Evolutionary conservation across 2,888 invertebrate genomes (phyloP), one percentile per base, ranked within the genome.

Genomic region (Orthosia incerta): DNA sequence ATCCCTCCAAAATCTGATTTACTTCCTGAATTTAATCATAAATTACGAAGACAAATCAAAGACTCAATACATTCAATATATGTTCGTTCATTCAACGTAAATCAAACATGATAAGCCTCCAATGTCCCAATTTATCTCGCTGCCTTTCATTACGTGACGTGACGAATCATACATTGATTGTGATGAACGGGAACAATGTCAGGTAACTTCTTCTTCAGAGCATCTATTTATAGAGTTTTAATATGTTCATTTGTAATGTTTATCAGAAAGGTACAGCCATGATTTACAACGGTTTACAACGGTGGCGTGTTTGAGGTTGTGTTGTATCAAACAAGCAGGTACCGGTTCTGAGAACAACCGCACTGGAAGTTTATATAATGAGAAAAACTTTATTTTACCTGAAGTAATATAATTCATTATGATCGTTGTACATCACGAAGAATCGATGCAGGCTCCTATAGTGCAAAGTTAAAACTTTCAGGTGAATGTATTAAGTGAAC

Each of bases 71-170:
- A 56, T 67, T 18, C 5, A 50, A 51, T 77, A 31, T 31, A 31
- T 31, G 45, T 78, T 69, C 26, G 20, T 31, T 68, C 26, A 51
- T 51, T 70, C 26, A 57, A 39, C 67, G 20, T 56, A 56, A 61
- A 57, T 79, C 23, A 53, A 60, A 76, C 39, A 62, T 46, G 51
- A 3, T 71, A 18, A 71, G 57, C 62, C 73, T 46, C 0, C 15
- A 12, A 46, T 39, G 56, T 23, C 23, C 12, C n/a, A 62, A 26
- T 57, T 61, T 23, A 46, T 18, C 39, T 59, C 31, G 31, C 39
- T 51, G 57, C 56, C 70, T 51, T 53, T 3, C 26, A 9, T 7
- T 20, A 13, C 53, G 13, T 64, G 20, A 48, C 23, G 31, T 23
- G 18, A 53, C 53, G 31, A 31, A n/a, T 46, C 16, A 46, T 51